Evolutionary conservation across 2,113 vertebrate genomes (phyloP), one percentile per base, ranked within the genome.

Genomic region (Antechinus stuartii): DNA sequence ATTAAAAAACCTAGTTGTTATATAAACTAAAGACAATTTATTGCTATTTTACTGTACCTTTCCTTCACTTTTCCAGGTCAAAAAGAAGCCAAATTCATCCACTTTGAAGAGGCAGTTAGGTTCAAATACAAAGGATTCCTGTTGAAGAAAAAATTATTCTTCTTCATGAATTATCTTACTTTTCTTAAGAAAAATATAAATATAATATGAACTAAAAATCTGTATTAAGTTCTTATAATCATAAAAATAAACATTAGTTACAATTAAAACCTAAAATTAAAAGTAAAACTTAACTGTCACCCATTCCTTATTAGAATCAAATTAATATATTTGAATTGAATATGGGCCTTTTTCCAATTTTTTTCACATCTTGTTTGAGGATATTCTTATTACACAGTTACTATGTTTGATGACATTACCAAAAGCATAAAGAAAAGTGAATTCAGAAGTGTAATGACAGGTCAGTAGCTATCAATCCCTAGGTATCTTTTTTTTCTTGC

Each of bases 21-120:
- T 90, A 8, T 46, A 91, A 54, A 84, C 6, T 84, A 19, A 8
- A 35, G 84, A 53, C 89, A 47, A 42, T 49, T 93, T 10, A n/a
- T 76, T 0, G 19, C 35, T 92, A 89, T 10, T 12, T 1, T 25
- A 91, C 11, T 91, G 46, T 99, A 99, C 99, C 99, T 99, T 99
- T 98, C 99, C 99, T 98, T 99, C 99, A 95, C 99, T 99, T 98
- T 99, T 99, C 99, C 99, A 99, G 47, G 99, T 99, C 96, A 99
- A 98, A 98, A 99, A 99, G 97, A 99, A 99, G 26, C 99, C 99
- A 97, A 99, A 99, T 98, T 99, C 99, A 90, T 99, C 99, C 96
- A 99, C 99, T 98, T 98, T 99, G 98, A 99, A 99, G 97, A 99
- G 99, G 97, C 99, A 99, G 98, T 99, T 99, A 95, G 99, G 99